Base-by-base conservation (phyloP, 2,888 invertebrate species). In the Xanthia icteritia region DNA sequence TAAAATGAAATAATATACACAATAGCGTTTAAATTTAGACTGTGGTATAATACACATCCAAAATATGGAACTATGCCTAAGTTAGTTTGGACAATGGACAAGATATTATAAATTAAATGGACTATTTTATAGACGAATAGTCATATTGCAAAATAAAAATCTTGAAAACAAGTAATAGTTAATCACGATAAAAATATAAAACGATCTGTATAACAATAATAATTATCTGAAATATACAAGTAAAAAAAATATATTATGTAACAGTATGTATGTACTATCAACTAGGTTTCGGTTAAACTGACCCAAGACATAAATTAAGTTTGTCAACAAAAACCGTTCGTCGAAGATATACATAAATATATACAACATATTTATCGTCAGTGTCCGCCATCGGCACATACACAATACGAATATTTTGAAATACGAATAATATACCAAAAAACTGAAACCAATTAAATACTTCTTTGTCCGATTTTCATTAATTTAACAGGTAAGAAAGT, bases 1-100 rank as follows among this genome's bases (percentile, higher is more conserved):
- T 95, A 91, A 94, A 88, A 93, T 93, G 94, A 96, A 96, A 96
- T 93, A 95, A 95, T 96, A 95, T 96, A 96, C 96, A 96, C 96
- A 95, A 95, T 96, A 96, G 96, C 96, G 89, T 94, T 90, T 94
- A 93, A 94, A 94, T 94, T 95, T 95, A 95, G 94, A 95, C 92
- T 92, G 94, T 94, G 94, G 94, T 96, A 94, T 94, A 96, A 95
- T 96, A 96, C 93, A 96, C 96, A 96, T 96, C 96, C 96, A 96
- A 96, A 96, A 96, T 96, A 96, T 96, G 93, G 92, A 95, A 95
- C 95, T 96, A 96, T 96, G 88, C 92, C 96, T 96, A 96, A 93
- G 94, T 94, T 96, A 95, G 92, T 94, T 94, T 95, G 95, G 95
- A 96, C 95, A 96, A 95, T 96, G 95, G 96, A 96, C 95, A 96